These are phyloP conservation scores for Medauroidea extradentata DNA, from an alignment of 1,140 invertebrate genomes.

Conservation along the genomic window DNA sequence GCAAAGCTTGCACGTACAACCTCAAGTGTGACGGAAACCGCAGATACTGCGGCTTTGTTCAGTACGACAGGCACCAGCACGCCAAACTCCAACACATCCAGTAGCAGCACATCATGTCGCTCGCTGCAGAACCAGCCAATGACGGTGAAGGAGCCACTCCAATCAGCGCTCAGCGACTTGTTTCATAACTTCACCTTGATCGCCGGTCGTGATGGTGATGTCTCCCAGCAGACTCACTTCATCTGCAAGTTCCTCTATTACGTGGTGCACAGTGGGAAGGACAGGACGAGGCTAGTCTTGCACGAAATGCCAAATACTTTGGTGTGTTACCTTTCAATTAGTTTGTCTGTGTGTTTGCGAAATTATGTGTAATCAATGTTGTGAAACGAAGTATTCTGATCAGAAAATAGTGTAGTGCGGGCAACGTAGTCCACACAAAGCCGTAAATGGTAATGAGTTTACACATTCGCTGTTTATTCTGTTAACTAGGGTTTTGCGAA, in stretches of 20 bases:
- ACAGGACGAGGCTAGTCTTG: constrained; percentile 64
- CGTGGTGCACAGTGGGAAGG: constrained; percentile 73
- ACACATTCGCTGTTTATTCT: too few species aligned
- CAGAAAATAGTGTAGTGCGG: too few species aligned
- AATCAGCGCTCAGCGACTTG: constrained; percentile 56
- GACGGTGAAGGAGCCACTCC: constrained; percentile 56
- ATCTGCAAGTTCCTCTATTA: constrained; percentile 78
- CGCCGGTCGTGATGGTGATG: constrained; percentile 65
- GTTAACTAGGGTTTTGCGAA: too few species aligned
- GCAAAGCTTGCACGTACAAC: constrained; percentile 5
- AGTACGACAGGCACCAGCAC: constrained; percentile 38
- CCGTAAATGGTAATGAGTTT: too few species aligned
- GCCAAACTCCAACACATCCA: not conserved
- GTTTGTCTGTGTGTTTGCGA: too few species aligned
- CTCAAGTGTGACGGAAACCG: not conserved
- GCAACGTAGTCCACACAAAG: too few species aligned
- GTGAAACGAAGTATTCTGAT: too few species aligned
- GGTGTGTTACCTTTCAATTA: too few species aligned
- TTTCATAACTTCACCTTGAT: constrained; percentile 70
- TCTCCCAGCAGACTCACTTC: constrained; percentile 82
- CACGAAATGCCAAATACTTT: constrained; percentile 73
- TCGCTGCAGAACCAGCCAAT: not conserved
- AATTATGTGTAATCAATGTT: too few species aligned
- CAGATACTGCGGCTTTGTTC: constrained; percentile 25
- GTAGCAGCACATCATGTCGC: not conserved